Evolutionary conservation across 2,113 vertebrate genomes (phyloP), one percentile per base, ranked within the genome.

Genomic region (Azemiops feae): DNA sequence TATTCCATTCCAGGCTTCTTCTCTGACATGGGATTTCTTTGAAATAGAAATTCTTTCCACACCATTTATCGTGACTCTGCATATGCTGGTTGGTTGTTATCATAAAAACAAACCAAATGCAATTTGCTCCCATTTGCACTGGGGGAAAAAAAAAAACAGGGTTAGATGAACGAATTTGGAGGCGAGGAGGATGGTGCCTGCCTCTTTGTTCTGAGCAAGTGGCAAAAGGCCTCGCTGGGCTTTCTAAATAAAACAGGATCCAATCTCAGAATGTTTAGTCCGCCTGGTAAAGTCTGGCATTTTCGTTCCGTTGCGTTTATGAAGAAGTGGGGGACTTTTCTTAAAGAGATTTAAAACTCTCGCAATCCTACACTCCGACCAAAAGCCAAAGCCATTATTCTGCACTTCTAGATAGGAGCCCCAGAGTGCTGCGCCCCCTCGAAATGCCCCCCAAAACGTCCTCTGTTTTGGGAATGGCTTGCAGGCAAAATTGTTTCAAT

Each of bases 101-200:
- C 11, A 30, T n/a, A 64, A n/a, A n/a, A 64, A n/a, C 11, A 64
- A 64, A 64, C 11, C 27, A 64, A n/a, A n/a, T 64, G 27, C 60
- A 64, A 30, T 11, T 7, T 60, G 23, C 27, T 30, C 58, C 27
- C 27, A 14, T 64, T n/a, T 69, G 60, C 30, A 16, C 1, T 69
- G 11, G 47, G 47, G 8, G 0, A 10, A 30, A 30, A 64, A 64
- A 64, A 27, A 64, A 25, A 3, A 9, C 14, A 69, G 30, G 1
- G 11, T 74, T 74, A 7, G 14, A 34, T 74, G 18, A 34, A 74
- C 7, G 64, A 34, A 34, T 74, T 74, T 74, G n/a, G 64, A 74
- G 16, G 12, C 0, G 0, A 7, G 69, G 16, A 5, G 1, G 6
- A 74, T 2, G 2, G 5, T 7, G n/a, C 5, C 5, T 74, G 69